Evolutionary conservation across 1,140 invertebrate species (phyloP).

Genomic region (Leptopilina boulardi): DNA sequence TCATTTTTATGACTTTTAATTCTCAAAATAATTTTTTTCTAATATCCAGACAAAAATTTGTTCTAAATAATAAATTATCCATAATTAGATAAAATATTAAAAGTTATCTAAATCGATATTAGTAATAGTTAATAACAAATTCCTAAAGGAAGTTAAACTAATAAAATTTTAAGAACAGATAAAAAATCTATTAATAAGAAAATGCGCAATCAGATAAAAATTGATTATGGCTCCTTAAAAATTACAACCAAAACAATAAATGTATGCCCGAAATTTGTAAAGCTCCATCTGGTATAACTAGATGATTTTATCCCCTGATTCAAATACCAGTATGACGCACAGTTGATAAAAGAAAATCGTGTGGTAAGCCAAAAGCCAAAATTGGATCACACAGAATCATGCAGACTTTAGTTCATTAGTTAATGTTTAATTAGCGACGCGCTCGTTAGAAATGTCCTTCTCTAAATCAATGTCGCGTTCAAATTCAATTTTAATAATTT

Average conservation of each 20-base stretch:
- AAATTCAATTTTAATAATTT: no score
- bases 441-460: slow-evolving; percentile 33
- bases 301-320: slow-evolving; percentile 4
- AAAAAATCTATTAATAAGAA: neutral
- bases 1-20: no score
- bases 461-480: neutral
- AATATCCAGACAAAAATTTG: no score
- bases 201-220: neutral
- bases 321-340: slow-evolving; percentile 25
- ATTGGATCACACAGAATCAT: slow-evolving; percentile 50
- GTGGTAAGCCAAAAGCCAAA: slow-evolving; percentile 50
- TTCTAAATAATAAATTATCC: neutral
- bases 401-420: slow-evolving; percentile 43
- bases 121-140: no score
- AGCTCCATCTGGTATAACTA: slow-evolving; percentile 25
- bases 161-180: neutral
- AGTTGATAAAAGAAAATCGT: slow-evolving; percentile 28
- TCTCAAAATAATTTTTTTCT: no score
- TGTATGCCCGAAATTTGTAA: neutral
- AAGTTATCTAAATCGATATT: no score
- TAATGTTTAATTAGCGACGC: slow-evolving; percentile 26
- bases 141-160: neutral
- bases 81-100: no score
- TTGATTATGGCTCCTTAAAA: slow-evolving; percentile 14
- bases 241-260: neutral